Evolutionary conservation across 92 coral and sea anemone genomes (phyloP), one percentile per base, ranked within the genome.

Genomic region (Porites rus): DNA sequence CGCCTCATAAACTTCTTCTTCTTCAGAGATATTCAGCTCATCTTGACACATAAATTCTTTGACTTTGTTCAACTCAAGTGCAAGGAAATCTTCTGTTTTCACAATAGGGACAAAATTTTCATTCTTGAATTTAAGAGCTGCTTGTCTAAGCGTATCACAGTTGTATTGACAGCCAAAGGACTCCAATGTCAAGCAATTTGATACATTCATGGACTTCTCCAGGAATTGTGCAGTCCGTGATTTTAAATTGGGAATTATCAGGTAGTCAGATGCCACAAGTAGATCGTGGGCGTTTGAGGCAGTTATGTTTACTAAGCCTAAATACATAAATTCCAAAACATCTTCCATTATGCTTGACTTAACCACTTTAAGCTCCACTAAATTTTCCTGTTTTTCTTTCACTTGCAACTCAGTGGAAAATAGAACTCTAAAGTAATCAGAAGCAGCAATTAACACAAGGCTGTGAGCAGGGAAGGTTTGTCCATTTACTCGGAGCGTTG

Each of bases 1-100:
- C 17, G 97, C 92, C 65, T 96, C 98, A 76, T 93, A 96, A 24
- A 96, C 97, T 46, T 94, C 94, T 76, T 96, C 94, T 72, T 96
- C 98, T 1, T 71, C 83, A 1, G 79, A 51, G 16, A 96, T 90
- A 66, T 96, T 90, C 72, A 96, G 81, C 59, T 96, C 98, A 70
- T 96, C 96, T 62, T 95, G 90, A 10, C 96, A 86, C 24, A 96
- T 86, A 20, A 96, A 95, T 88, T 94, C 94, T 19, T 72, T 70
- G 82, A 96, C 87, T 10, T 94, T 94, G 73, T 96, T 98, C 10
- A 86, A 73, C 2, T 94, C 96, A 31, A 96, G 88, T 28, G 93
- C 77, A 62, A 93, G 89, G 71, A 94, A 96, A 64, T 94, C 98
- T 78, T 94, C 96, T 21, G 98, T 92, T 54, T 94, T 94, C 67